Base-by-base conservation (phyloP, 2,888 invertebrate genomes). In the Nemoura dubitans region DNA sequence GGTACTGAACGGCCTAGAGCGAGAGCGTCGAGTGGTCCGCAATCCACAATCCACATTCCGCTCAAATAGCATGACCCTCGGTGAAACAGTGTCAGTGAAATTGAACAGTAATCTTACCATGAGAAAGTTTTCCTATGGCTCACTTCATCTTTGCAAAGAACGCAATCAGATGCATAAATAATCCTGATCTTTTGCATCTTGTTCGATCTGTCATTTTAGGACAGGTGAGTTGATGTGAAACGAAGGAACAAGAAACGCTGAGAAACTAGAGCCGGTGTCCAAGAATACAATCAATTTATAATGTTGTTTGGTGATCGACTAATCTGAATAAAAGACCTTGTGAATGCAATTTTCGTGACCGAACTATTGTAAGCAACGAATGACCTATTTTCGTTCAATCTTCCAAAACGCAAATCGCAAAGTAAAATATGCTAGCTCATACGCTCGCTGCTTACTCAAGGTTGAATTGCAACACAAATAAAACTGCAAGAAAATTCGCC, bases 331-430 rank as follows among this genome's bases (percentile, higher is more conserved):
- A 59, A 59, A 59, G 10, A 59, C 21, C 3, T 59, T 59, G 16
- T 59, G 59, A 59, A 59, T 59, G 59, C 59, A 59, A 59, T 59
- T 59, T 59, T 59, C 59, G 21, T 59, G 59, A 7, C 59, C 21
- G 16, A 59, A 59, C 10, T 59, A 7, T 7, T 59, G 59, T 59
- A 21, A 59, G 59, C 10, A 59, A 59, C 59, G 59, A 59, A 21
- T 59, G 59, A 59, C 59, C 59, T 59, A 59, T 59, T 59, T 59
- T 59, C 59, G 21, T 59, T 59, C 59, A 59, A 59, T 59, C 59
- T 59, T 59, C 59, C 59, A 16, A 21, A 59, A 59, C 59, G 59
- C 59, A 59, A 59, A 14, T 59, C 59, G 59, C 59, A 59, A 59
- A 59, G 59, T 59, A 59, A 59, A 59, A 59, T 59, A 59, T 59